A percentile compares a stretch with the other conserved stretches of the same genome.
Conservation (phyloP, 30 jellyfish, hydroid and myxozoan genomes). For the Aurelia coerulea region DNA sequence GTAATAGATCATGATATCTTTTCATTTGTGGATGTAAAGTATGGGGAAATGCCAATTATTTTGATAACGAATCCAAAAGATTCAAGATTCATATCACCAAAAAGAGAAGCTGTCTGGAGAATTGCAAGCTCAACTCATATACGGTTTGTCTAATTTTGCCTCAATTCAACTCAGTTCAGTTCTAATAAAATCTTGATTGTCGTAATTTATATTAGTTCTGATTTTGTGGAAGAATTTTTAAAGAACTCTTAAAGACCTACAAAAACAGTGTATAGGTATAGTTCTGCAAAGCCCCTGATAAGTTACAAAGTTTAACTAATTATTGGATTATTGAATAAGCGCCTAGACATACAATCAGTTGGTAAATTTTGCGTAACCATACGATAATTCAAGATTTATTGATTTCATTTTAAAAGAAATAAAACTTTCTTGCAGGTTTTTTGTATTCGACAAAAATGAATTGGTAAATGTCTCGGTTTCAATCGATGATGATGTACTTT, state of each 20-base stretch:
- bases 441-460: constrained; percentile 34
- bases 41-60: constrained; percentile 61
- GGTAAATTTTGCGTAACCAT: too few relatives aligned
- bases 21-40: constrained; percentile 81
- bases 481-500: constrained; percentile 53
- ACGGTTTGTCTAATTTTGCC: constrained; percentile 44
- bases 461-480: constrained; percentile 24
- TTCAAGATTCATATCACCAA: constrained; percentile 63
- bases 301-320: too few relatives aligned
- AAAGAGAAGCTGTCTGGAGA: constrained; percentile 45
- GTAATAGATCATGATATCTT: constrained; percentile 92
- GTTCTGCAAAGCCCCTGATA: too few relatives aligned
- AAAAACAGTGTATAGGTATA: too few relatives aligned
- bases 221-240: too few relatives aligned
- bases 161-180: not conserved
- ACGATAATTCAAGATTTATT: not conserved
- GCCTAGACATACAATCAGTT: too few relatives aligned
- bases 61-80: constrained; percentile 89
- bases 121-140: constrained; percentile 76
- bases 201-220: not conserved
- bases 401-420: not conserved
- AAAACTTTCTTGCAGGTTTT: constrained; percentile 55
- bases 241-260: too few relatives aligned
- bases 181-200: not conserved
- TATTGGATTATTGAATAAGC: too few relatives aligned